Evolutionary conservation across 2,113 vertebrate genomes (phyloP), one percentile per base, ranked within the genome.

Genomic region (Sigmodon hispidus): DNA sequence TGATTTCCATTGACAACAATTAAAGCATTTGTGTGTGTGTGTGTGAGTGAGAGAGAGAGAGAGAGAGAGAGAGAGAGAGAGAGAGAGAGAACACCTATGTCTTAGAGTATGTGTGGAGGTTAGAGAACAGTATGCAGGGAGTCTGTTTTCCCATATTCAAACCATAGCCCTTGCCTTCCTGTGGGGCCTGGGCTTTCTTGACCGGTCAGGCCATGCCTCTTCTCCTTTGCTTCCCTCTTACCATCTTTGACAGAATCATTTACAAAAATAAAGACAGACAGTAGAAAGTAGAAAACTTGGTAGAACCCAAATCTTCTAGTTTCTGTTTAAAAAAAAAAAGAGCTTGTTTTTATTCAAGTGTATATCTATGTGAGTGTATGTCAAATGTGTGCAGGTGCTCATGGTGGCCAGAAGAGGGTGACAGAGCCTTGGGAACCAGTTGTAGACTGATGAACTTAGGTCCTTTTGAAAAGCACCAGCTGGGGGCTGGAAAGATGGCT

Each of bases 251-350:
- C 9, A 90, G 55, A 69, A 65, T 69, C 52, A 67, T 92, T 79
- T 57, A n/a, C 45, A 61, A 93, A 97, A 89, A 57, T 36, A 76
- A 22, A 88, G 63, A 59, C 45, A 61, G 91, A 40, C 24, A n/a
- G 29, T 17, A 75, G 88, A 17, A 77, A 72, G 72, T 61, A 88
- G 67, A 76, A 72, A 43, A 34, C n/a, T 65, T 34, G 48, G 7
- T 22, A 48, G 43, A 31, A 48, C 48, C 61, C 61, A 10, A 85
- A 29, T 40, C 40, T 59, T 81, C 79, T 59, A 81, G 79, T 81
- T 81, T 40, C 22, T 81, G 36, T 22, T 59, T 83, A 21, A 5
- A 59, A 48, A 12, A 55, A 8, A 13, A 57, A 12, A 7, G 3
- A n/a, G 5, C 15, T 80, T 80, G 52, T 26, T 81, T 81, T 81